Evolutionary conservation across 2,113 vertebrate genomes (phyloP).

Genomic region (Channa argus): DNA sequence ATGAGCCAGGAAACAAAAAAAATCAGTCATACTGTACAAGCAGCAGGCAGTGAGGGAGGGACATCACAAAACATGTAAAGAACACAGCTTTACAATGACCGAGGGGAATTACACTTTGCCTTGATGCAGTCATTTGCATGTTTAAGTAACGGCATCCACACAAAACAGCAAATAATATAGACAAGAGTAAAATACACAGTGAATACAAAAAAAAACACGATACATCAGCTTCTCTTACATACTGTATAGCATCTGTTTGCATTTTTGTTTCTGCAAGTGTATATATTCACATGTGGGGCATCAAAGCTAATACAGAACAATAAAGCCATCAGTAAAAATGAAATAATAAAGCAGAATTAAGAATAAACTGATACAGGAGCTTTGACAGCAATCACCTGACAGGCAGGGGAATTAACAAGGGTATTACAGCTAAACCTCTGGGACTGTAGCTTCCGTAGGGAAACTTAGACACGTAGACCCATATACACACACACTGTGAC

Average conservation of each 20-base stretch:
- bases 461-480: slow-evolving; percentile 31
- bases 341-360: slow-evolving; percentile 48
- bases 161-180: too few relatives aligned
- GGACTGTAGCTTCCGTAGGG: slow-evolving; percentile 46
- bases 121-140: slow-evolving; percentile 5
- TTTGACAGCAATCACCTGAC: slow-evolving; percentile 70
- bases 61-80: too few relatives aligned
- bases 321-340: slow-evolving; percentile 64
- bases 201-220: too few relatives aligned
- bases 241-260: background rate
- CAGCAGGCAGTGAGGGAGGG: too few relatives aligned
- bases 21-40: too few relatives aligned
- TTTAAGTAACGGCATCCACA: background rate
- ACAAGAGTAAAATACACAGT: too few relatives aligned
- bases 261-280: background rate
- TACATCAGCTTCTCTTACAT: too few relatives aligned
- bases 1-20: too few relatives aligned
- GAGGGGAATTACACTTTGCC: background rate
- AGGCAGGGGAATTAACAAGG: slow-evolving; percentile 63
- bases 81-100: slow-evolving; percentile 33
- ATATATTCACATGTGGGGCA: slow-evolving; percentile 3
- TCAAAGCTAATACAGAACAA: slow-evolving; percentile 29
- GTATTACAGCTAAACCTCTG: slow-evolving; percentile 76
- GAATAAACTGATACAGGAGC: slow-evolving; percentile 60
- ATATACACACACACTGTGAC: slow-evolving; percentile 40